Evolutionary conservation across 2,113 vertebrate species (phyloP).

Genomic region (Datnioides undecimradiatus): DNA sequence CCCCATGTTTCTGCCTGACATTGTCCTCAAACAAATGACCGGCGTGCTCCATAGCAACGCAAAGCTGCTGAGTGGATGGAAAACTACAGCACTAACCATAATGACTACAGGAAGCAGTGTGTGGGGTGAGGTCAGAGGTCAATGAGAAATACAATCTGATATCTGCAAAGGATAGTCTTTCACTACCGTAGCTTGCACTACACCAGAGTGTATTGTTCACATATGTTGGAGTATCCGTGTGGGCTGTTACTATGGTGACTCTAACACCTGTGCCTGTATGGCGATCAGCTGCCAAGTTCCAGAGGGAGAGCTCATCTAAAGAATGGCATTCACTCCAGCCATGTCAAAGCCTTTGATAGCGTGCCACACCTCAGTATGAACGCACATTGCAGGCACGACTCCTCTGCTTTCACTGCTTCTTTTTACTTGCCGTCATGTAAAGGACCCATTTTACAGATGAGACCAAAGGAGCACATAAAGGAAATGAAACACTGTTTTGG

Average conservation of each 20-base stretch:
- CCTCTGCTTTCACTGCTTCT: not conserved
- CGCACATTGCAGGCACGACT: not conserved
- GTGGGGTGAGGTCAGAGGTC: slow-evolving; percentile 1
- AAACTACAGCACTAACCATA: slow-evolving; percentile 13
- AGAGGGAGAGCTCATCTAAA: slow-evolving; percentile 19
- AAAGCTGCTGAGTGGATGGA: slow-evolving; percentile 7
- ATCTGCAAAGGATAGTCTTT: not conserved
- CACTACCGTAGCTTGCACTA: not conserved
- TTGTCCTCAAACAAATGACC: slow-evolving; percentile 34
- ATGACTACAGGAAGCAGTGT: slow-evolving; percentile 3
- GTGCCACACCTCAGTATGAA: slow-evolving; percentile 16
- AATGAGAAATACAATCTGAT: not conserved
- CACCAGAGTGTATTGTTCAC: slow-evolving; percentile 29
- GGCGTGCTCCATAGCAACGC: not conserved
- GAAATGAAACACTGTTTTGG: not conserved
- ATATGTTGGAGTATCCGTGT: not conserved
- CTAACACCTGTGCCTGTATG: slow-evolving; percentile 43
- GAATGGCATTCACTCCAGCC: slow-evolving; percentile 52
- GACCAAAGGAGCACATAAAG: not conserved
- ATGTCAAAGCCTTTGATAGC: slow-evolving; percentile 44
- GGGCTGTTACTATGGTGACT: slow-evolving; percentile 46
- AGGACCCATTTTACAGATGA: not conserved
- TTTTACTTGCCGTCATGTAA: slow-evolving; percentile 1
- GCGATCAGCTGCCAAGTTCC: slow-evolving; percentile 65
- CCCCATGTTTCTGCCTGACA: slow-evolving; percentile 31